A percentile compares a stretch with the other conserved stretches of the same genome.
phyloP scores from a whole-genome alignment of 1,140 invertebrate species.

The Polyergus mexicanus region DNA sequence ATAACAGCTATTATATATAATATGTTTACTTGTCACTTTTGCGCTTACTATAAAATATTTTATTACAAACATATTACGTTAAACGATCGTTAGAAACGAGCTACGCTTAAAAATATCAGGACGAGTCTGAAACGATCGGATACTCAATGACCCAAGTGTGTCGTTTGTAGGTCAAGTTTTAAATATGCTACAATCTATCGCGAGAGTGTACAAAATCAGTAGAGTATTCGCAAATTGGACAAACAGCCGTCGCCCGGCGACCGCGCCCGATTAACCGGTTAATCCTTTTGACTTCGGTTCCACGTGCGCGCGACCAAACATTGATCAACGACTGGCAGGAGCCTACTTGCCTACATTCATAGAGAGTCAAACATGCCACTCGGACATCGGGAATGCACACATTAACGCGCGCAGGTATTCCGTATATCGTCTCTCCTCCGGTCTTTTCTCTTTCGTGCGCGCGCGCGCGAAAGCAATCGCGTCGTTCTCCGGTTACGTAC shows the following conservation, averaged over 20 bases:
- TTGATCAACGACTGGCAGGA: slow-evolving; percentile 56
- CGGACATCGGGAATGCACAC: slow-evolving; percentile 20
- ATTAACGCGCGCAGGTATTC: slow-evolving; percentile 27
- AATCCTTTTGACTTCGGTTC: slow-evolving; percentile 45
- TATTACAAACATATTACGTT: too few relatives aligned
- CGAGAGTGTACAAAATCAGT: slow-evolving; percentile 9
- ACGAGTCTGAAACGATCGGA: not conserved
- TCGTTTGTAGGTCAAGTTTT: slow-evolving; percentile 13
- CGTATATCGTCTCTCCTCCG: not conserved
- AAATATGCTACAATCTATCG: slow-evolving; percentile 37
- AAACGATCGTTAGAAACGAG: too few relatives aligned
- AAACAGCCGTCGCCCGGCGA: slow-evolving; percentile 24
- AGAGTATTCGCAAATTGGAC: slow-evolving; percentile 51
- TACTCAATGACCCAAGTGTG: too few relatives aligned
- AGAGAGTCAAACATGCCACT: slow-evolving; percentile 30
- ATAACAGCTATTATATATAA: too few relatives aligned
- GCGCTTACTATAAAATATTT: too few relatives aligned
- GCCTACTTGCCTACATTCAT: slow-evolving; percentile 77
- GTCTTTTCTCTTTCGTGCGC: not conserved
- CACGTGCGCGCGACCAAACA: slow-evolving; percentile 47
- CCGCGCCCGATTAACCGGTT: slow-evolving; percentile 36
- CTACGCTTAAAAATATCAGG: not conserved
- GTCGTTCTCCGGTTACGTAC: not conserved
- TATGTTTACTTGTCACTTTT: too few relatives aligned
- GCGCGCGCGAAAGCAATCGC: slow-evolving; percentile 23